These are phyloP conservation scores for Sitta europaea DNA, from an alignment of 2,113 vertebrate genomes.

Conservation along the genomic window DNA sequence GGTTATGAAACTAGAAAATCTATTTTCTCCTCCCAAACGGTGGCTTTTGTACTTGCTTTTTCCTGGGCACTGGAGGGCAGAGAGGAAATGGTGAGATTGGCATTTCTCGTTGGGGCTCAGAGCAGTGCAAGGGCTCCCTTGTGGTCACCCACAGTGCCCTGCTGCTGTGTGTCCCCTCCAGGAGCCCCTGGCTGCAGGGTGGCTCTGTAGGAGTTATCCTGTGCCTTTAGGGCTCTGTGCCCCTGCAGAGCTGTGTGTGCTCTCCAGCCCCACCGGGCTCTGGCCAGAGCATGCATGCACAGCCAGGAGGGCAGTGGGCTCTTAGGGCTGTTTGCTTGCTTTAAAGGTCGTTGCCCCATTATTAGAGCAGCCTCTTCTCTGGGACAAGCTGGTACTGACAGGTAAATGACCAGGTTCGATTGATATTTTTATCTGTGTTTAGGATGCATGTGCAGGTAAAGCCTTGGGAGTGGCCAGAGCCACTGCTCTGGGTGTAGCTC, in stretches of 20 bases:
- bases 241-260: not conserved
- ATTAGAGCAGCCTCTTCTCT: not conserved
- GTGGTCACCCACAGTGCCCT: fast-evolving
- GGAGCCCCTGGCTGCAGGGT: fast-evolving
- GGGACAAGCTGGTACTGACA: not conserved
- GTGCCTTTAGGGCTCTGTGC: not conserved
- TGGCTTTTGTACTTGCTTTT: not conserved
- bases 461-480: fast-evolving
- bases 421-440: not conserved
- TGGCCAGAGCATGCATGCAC: fast-evolving
- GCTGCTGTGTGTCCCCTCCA: fast-evolving
- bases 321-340: not conserved
- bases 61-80: not conserved
- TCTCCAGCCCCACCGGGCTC: fast-evolving
- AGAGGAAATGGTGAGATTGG: not conserved
- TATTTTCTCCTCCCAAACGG: not conserved
- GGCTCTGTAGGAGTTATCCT: fast-evolving
- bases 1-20: conserved; percentile 19
- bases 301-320: not conserved
- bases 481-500: not conserved
- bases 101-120: fast-evolving
- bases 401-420: not conserved
- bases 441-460: not conserved
- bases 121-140: not conserved
- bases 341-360: not conserved